Percentiles rank a stretch among this genome's conserved stretches.
Evolutionary conservation across 1,140 invertebrate species (phyloP).

Genomic region (Cydia pomonella): DNA sequence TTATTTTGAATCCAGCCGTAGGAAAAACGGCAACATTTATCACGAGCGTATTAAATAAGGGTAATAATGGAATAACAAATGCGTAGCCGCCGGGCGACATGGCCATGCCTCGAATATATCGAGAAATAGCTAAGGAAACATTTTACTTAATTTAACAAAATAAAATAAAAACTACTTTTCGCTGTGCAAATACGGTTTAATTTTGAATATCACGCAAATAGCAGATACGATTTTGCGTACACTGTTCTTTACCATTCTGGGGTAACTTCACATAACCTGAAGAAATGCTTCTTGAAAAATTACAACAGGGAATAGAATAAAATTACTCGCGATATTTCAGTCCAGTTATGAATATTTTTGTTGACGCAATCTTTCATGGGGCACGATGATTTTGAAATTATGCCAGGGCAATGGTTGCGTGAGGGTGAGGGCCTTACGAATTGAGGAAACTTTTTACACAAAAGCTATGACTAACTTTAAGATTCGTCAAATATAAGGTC

Average conservation of each 20-base stretch:
- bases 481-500: too few relatives aligned
- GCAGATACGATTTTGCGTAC: neutral
- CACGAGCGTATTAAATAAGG: slow-evolving; percentile 61
- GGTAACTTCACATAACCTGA: slow-evolving; percentile 44
- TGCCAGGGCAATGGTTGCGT: neutral
- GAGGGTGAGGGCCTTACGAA: neutral
- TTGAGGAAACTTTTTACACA: neutral
- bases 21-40: slow-evolving; percentile 54
- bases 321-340: slow-evolving; percentile 24
- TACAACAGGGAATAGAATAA: slow-evolving; percentile 37
- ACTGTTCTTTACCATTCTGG: slow-evolving; percentile 28
- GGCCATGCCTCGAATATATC: slow-evolving; percentile 51
- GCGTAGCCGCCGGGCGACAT: slow-evolving; percentile 46
- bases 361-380: slow-evolving; percentile 27
- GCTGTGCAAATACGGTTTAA: neutral
- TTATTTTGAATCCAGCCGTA: slow-evolving; percentile 47
- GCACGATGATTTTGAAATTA: slow-evolving; percentile 28
- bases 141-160: neutral
- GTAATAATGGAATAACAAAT: slow-evolving; percentile 63
- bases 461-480: slow-evolving; percentile 8
- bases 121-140: neutral
- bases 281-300: slow-evolving; percentile 50
- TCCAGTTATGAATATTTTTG: slow-evolving; percentile 31
- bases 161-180: neutral
- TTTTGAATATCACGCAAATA: neutral